These are phyloP conservation scores for Coptodon rendalli DNA, from an alignment of 2,113 vertebrate genomes.

Conservation along the genomic window DNA sequence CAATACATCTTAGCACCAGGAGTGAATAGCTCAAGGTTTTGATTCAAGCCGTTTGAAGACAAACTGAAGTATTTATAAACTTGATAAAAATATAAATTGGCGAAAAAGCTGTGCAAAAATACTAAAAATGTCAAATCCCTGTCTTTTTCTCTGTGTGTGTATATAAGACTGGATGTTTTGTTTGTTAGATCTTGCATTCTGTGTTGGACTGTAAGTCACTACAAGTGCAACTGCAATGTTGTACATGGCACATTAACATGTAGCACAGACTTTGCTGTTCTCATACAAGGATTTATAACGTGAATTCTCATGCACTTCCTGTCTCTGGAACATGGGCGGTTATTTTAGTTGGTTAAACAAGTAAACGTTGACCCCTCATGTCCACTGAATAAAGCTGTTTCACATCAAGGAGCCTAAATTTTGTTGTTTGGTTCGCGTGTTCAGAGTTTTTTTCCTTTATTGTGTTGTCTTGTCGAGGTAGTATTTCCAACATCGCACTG, in stretches of 20 bases:
- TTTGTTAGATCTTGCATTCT: background rate
- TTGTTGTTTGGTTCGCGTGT: background rate
- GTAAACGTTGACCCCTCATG: background rate
- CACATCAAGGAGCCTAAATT: background rate
- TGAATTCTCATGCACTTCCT: background rate
- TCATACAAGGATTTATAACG: background rate
- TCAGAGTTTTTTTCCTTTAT: background rate
- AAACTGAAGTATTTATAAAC: background rate
- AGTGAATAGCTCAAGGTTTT: constrained; percentile 1
- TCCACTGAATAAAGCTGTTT: background rate
- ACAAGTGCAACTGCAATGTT: background rate
- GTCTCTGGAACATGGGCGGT: background rate
- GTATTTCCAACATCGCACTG: background rate
- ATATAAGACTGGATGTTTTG: background rate
- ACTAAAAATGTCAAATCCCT: background rate
- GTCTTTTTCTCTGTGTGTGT: background rate
- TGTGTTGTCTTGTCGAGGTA: background rate
- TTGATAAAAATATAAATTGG: background rate
- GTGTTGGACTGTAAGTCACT: background rate
- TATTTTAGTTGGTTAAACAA: background rate
- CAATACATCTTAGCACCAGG: constrained; percentile 26
- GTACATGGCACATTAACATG: background rate
- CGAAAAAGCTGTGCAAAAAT: background rate
- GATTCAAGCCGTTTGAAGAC: background rate
- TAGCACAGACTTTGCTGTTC: background rate